A percentile compares a stretch with the other conserved stretches of the same genome.
These are phyloP conservation scores for Callopanchax toddi DNA, from an alignment of 2,113 vertebrate genomes.

Conservation along the genomic window DNA sequence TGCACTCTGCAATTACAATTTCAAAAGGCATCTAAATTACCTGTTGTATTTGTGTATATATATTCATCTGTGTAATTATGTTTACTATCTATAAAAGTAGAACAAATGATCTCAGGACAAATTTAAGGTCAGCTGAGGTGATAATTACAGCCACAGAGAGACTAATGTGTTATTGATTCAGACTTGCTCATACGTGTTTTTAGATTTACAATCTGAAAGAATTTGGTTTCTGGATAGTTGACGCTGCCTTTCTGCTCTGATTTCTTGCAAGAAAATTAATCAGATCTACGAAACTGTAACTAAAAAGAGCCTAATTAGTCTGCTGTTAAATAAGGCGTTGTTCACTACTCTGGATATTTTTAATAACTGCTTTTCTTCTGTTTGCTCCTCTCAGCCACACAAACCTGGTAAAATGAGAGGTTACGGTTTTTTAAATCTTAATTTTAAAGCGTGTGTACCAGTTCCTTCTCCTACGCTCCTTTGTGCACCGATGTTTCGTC, in stretches of 20 bases:
- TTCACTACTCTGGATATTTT: no score
- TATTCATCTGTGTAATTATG: conserved; percentile 32
- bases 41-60: conserved; percentile 16
- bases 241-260: not conserved
- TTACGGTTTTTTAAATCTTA: no score
- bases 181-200: conserved; percentile 3
- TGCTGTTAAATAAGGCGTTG: no score
- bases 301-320: no score
- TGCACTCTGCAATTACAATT: conserved; percentile 22
- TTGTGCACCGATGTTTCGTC: no score
- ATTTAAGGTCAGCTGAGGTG: conserved; percentile 27
- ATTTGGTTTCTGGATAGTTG: conserved; percentile 7
- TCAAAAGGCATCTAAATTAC: conserved; percentile 39
- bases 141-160: conserved; percentile 12
- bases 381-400: no score
- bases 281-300: no score
- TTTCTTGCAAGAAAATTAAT: no score
- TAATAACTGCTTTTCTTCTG: no score
- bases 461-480: no score
- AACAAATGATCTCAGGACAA: conserved; percentile 12
- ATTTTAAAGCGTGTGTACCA: no score
- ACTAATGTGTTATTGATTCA: conserved; percentile 16
- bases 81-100: conserved; percentile 33
- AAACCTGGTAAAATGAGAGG: no score
- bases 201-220: not conserved